Evolutionary conservation across 2,113 vertebrate genomes (phyloP).

Genomic region (Nothocercus julius): DNA sequence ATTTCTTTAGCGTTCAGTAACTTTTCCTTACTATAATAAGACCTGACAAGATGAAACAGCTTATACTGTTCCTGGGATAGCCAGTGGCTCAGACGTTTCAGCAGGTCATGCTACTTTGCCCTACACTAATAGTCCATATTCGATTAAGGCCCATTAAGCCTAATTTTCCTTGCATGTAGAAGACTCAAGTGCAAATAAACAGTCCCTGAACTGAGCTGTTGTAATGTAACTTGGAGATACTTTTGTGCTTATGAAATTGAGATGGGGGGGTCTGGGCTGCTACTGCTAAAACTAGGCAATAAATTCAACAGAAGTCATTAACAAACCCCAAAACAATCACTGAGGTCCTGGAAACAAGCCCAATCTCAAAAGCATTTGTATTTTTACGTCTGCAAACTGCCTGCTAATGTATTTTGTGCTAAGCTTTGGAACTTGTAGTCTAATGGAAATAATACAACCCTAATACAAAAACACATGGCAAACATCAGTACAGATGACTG

Average conservation of each 20-base stretch:
- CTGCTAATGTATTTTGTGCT: not conserved
- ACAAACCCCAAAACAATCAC: accelerated
- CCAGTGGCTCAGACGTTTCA: not conserved
- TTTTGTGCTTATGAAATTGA: not conserved
- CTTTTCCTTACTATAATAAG: not conserved
- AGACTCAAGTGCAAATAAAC: not conserved
- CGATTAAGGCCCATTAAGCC: not conserved
- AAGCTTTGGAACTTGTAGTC: not conserved
- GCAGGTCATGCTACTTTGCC: not conserved
- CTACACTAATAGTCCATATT: not conserved
- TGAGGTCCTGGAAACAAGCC: not conserved
- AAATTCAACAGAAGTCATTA: not conserved
- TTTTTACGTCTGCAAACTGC: not conserved
- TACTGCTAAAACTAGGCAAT: not conserved
- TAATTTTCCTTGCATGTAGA: not conserved
- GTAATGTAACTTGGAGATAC: not conserved
- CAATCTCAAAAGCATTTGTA: not conserved
- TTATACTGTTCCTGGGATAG: not conserved
- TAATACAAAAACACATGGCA: not conserved
- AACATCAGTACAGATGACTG: not conserved
- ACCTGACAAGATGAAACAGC: not conserved
- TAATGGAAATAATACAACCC: not conserved
- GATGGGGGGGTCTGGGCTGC: not conserved
- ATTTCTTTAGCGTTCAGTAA: not conserved
- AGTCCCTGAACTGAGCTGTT: not conserved